Base-by-base conservation (phyloP, 2,797 vertebrate species). In the Scolopax rusticola region DNA sequence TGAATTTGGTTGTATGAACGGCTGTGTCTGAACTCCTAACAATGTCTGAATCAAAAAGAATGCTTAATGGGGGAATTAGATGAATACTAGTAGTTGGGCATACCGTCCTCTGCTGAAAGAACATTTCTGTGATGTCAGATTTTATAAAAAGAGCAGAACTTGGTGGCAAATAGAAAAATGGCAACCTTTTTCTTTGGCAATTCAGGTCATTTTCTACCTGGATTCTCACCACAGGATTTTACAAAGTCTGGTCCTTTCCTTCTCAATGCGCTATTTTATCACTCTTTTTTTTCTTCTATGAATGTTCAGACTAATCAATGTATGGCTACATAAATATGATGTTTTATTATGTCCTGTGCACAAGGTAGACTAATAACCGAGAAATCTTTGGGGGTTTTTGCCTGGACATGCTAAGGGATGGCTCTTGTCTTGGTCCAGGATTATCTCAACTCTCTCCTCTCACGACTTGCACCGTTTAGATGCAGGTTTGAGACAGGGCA, bases 21-120 rank as follows among this genome's bases (percentile, higher is more conserved):
- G 54, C 81, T 93, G 80, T 48, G 60, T 87, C 91, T 95, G 63
- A 90, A 36, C 80, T 86, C 59, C 53, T 81, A 68, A 32, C 65
- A 27, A 74, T 30, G 67, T 43, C 65, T 92, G 87, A 77, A 70
- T 71, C 43, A 41, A 76, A 91, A 90, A 73, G 43, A 83, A 40
- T 75, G 77, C 89, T 86, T 81, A 89, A 63, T 65, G 63, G 13
- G 40, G 43, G 60, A 60, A 80, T 95, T 88, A 90, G 51, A 57
- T 16, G 76, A 48, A 38, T 1, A 48, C 65, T 19, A 30, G 18
- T 60, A 63, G 50, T 20, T 63, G 51, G 24, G 15, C 68, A 87
- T 16, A 19, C 64, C 48, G 70, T 9, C 36, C 65, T 51, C 50
- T 13, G 6, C 64, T 57, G 57, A 61, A 74, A 81, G 68, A 84